phyloP scores from a whole-genome alignment of 2,113 vertebrate species.

The Sardina pilchardus region DNA sequence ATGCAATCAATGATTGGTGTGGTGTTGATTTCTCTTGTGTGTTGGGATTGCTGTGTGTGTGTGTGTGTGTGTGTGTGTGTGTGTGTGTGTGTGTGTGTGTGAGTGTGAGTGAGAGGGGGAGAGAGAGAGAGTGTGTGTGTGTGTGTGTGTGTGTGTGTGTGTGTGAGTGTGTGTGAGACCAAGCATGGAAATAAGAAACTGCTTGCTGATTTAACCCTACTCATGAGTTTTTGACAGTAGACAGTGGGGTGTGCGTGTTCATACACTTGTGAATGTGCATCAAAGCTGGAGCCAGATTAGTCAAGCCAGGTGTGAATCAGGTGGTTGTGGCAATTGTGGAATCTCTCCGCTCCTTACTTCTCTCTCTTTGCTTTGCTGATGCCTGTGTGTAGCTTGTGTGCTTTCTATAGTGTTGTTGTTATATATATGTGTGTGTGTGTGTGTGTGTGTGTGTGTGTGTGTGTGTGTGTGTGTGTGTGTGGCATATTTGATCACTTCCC shows the following conservation, averaged over 20 bases:
- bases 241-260: neutral
- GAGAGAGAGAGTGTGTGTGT: too few species aligned
- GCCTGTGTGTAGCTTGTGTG: neutral
- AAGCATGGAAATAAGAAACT: neutral
- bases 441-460: slow-evolving; percentile 14
- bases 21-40: slow-evolving; percentile 20
- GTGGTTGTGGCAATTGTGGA: neutral
- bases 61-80: slow-evolving; percentile 19
- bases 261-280: slow-evolving; percentile 20
- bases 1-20: slow-evolving; percentile 11
- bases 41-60: slow-evolving; percentile 22
- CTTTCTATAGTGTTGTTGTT: neutral
- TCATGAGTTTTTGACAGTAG: slow-evolving; percentile 11
- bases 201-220: slow-evolving; percentile 3
- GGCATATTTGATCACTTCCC: neutral
- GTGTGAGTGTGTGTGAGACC: slow-evolving; percentile 35
- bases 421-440: slow-evolving; percentile 18
- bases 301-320: neutral
- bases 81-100: slow-evolving; percentile 23
- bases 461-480: slow-evolving; percentile 22
- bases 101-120: too few species aligned
- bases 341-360: neutral
- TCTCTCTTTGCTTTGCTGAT: slow-evolving; percentile 7
- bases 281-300: slow-evolving; percentile 1
- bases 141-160: slow-evolving; percentile 13